phyloP scores from a whole-genome alignment of 2,888 invertebrate species.

The Acanthosoma haemorrhoidale region DNA sequence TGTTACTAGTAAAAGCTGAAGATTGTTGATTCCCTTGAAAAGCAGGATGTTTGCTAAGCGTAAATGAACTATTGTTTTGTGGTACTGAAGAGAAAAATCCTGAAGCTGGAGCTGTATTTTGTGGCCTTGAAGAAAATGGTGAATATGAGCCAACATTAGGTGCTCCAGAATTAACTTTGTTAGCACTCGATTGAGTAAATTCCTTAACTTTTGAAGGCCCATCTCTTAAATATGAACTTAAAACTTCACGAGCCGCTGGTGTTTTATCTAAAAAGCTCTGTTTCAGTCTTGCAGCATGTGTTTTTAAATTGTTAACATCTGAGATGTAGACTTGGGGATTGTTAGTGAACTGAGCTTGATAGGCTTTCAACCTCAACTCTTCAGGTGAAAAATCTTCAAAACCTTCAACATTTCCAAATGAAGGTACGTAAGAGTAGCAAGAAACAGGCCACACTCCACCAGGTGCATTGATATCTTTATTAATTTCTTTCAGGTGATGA shows the following conservation, averaged over 20 bases:
- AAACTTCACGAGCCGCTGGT: neutral
- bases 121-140: neutral
- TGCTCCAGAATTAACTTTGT: neutral
- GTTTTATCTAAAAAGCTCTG: constrained; percentile 11
- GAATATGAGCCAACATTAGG: neutral
- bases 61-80: neutral
- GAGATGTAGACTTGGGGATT: neutral
- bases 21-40: neutral
- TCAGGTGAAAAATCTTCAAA: constrained; percentile 36
- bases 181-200: neutral
- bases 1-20: neutral
- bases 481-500: neutral
- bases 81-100: neutral
- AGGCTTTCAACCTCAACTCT: constrained; percentile 33
- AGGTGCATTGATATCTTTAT: neutral
- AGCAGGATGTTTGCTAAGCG: neutral
- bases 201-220: neutral
- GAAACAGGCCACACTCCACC: constrained; percentile 34
- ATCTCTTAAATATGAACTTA: constrained; percentile 1
- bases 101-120: neutral
- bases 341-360: no score
- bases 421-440: constrained; percentile 10
- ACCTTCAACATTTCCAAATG: constrained; percentile 28
- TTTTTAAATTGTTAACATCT: neutral
- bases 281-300: neutral